phyloP scores from a whole-genome alignment of 2,113 vertebrate species.

The Chionodraco myersi region DNA sequence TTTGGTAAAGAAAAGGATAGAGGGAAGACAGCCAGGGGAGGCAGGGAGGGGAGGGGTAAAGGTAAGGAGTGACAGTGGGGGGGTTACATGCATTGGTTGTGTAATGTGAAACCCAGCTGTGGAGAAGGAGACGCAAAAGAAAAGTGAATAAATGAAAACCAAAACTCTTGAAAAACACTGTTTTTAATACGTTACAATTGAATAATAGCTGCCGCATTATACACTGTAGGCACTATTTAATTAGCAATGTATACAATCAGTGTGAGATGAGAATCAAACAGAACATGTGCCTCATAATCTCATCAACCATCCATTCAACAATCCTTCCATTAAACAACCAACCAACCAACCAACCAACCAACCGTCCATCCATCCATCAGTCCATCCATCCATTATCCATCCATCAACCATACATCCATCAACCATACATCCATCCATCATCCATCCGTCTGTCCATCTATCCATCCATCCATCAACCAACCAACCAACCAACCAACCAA shows the following conservation, averaged over 20 bases:
- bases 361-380: no score
- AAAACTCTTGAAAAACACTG: background rate
- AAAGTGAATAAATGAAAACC: slow-evolving; percentile 31
- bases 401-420: no score
- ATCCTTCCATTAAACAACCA: no score
- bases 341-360: no score
- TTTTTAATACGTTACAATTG: slow-evolving; percentile 13
- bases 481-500: no score
- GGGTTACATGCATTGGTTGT: background rate
- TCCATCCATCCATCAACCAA: no score
- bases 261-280: background rate
- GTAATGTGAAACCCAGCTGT: slow-evolving; percentile 15
- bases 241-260: slow-evolving; percentile 6
- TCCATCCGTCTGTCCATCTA: no score
- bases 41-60: slow-evolving; percentile 13
- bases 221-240: background rate
- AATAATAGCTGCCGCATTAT: slow-evolving; percentile 5
- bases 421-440: no score
- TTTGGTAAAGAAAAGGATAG: slow-evolving; percentile 27
- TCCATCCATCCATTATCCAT: no score
- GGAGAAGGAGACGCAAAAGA: slow-evolving; percentile 13
- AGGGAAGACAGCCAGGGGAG: background rate
- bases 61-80: slow-evolving; percentile 17
- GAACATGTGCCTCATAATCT: no score
- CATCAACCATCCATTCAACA: no score